Evolutionary conservation across 2,888 invertebrate species (phyloP).

Genomic region (Thalpophila matura): DNA sequence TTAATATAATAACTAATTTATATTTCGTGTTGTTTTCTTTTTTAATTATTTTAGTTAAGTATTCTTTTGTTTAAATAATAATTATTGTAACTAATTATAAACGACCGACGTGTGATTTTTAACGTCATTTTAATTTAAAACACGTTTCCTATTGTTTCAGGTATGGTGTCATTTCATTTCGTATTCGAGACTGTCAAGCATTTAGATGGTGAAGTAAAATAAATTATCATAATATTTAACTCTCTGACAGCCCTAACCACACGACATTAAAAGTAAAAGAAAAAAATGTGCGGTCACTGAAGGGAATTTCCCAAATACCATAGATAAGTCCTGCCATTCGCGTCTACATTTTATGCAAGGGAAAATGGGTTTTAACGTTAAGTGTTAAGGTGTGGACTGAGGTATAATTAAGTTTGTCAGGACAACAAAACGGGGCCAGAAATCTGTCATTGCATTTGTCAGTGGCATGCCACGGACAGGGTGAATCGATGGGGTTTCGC

Average conservation of each 20-base stretch:
- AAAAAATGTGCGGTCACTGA: constrained; percentile 65
- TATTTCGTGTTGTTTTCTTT: background rate
- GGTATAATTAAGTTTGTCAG: constrained; percentile 28
- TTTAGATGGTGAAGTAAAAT: constrained; percentile 45
- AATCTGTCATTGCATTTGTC: constrained; percentile 74
- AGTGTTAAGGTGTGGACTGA: constrained; percentile 27
- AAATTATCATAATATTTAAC: constrained; percentile 49
- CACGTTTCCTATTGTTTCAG: constrained; percentile 53
- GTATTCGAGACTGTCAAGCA: constrained; percentile 6
- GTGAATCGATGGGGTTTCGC: constrained; percentile 64
- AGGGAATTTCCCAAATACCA: constrained; percentile 68
- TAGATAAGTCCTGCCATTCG: constrained; percentile 58
- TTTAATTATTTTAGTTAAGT: background rate
- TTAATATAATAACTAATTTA: too few species aligned
- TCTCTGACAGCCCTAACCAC: constrained; percentile 53
- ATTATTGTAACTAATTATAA: background rate
- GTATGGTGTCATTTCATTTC: constrained; percentile 43
- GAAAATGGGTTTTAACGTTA: constrained; percentile 42
- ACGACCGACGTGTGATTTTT: too few species aligned
- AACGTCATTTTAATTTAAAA: background rate
- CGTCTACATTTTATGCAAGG: constrained; percentile 11
- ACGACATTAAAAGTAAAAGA: constrained; percentile 57
- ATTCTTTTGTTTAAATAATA: background rate
- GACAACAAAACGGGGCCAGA: constrained; percentile 60
- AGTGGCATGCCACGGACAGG: constrained; percentile 65